phyloP scores from a whole-genome alignment of 2,888 invertebrate species.

The Celastrina argiolus region DNA sequence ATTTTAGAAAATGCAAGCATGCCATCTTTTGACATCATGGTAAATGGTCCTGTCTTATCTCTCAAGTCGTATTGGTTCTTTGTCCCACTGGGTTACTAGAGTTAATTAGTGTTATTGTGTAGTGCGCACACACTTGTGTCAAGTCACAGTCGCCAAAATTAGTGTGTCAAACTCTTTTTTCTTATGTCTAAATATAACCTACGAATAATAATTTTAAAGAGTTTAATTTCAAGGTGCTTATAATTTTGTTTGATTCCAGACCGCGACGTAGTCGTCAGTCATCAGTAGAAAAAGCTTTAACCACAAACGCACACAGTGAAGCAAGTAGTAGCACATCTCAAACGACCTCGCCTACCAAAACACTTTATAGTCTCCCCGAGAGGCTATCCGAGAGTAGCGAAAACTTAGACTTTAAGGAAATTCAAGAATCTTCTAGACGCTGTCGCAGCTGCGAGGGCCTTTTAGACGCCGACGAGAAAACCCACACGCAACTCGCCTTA shows the following conservation, averaged over 20 bases:
- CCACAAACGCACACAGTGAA: conserved; percentile 63
- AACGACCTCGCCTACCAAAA: conserved; percentile 65
- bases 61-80: too few species aligned
- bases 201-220: too few species aligned
- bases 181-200: too few species aligned
- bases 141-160: too few species aligned
- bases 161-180: too few species aligned
- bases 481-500: conserved; percentile 76
- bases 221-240: background rate
- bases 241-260: conserved; percentile 42
- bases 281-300: conserved; percentile 57
- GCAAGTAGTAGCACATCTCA: conserved; percentile 59
- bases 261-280: conserved; percentile 69
- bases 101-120: background rate
- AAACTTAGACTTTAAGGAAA: conserved; percentile 52
- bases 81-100: too few species aligned
- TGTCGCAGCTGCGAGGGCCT: conserved; percentile 81
- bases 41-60: too few species aligned
- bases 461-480: conserved; percentile 72
- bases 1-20: too few species aligned
- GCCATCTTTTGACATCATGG: too few species aligned
- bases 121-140: background rate
- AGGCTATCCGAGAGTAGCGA: conserved; percentile 65
- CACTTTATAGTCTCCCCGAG: conserved; percentile 64
- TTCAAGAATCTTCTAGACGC: conserved; percentile 59